Evolutionary conservation across 2,888 invertebrate genomes (phyloP).

Genomic region (Priapulus caudatus): DNA sequence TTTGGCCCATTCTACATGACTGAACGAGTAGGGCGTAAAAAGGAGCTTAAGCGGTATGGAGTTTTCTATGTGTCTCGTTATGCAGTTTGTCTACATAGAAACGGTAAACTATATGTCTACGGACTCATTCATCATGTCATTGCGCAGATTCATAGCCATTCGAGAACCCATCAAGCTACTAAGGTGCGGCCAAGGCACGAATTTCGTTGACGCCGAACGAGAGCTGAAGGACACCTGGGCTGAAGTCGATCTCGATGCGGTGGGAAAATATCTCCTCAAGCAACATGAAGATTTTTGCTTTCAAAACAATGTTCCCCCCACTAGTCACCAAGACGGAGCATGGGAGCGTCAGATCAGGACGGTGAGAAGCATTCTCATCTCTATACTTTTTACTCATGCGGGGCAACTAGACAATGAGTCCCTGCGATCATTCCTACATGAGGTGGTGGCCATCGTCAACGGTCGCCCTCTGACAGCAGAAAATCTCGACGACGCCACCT

Average conservation of each 20-base stretch:
- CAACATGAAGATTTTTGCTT: no score
- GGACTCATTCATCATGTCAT: slow-evolving; percentile 22
- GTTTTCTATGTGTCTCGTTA: slow-evolving; percentile 20
- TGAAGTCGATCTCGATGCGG: no score
- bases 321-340: no score
- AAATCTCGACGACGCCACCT: slow-evolving; percentile 12
- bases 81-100: slow-evolving; percentile 22
- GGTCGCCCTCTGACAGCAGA: slow-evolving; percentile 15
- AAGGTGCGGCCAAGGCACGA: no score
- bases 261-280: no score
- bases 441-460: slow-evolving; percentile 17
- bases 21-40: no score
- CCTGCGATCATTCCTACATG: slow-evolving; percentile 16
- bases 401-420: slow-evolving; percentile 15
- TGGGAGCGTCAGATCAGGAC: slow-evolving; percentile 24
- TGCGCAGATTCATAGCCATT: slow-evolving; percentile 19
- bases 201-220: no score
- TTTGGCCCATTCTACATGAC: no score
- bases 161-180: no score
- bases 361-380: slow-evolving; percentile 18
- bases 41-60: no score
- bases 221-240: no score
- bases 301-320: slow-evolving; percentile 21
- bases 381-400: slow-evolving; percentile 12
- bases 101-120: slow-evolving; percentile 18